These are phyloP conservation scores for Ophion obscuratus DNA, from an alignment of 2,888 invertebrate genomes.

Conservation along the genomic window DNA sequence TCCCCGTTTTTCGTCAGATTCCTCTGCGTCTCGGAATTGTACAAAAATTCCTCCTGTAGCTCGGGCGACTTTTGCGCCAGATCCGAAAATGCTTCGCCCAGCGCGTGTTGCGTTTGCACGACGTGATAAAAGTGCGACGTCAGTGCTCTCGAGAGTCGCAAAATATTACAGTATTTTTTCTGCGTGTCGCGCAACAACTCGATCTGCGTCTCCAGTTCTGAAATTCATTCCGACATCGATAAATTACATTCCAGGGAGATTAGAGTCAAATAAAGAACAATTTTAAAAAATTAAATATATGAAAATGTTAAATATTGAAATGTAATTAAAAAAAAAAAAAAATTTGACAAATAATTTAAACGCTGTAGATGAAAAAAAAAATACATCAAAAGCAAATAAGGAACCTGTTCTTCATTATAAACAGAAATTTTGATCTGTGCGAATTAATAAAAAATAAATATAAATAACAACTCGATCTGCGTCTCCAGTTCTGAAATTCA, in stretches of 20 bases:
- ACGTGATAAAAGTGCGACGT: constrained; percentile 95
- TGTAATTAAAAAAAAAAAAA: no score
- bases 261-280: no score
- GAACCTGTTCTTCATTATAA: no score
- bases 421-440: no score
- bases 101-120: constrained; percentile 93
- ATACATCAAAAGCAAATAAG: no score
- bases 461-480: constrained; percentile 96
- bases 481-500: constrained; percentile 92
- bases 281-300: no score
- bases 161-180: constrained; percentile 94
- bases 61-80: constrained; percentile 98
- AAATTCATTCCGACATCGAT: constrained; percentile 69
- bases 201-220: constrained; percentile 97
- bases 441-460: no score
- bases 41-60: constrained; percentile 96
- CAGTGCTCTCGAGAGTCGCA: constrained; percentile 93
- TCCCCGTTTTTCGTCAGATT: constrained; percentile 97
- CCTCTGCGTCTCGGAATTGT: constrained; percentile 98
- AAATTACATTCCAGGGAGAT: no score
- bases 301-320: no score
- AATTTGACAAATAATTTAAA: no score
- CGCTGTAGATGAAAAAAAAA: no score
- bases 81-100: constrained; percentile 97
- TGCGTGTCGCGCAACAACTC: constrained; percentile 97